A percentile compares a stretch with the other conserved stretches of the same genome.
These are phyloP conservation scores for Pseudomyrmex sp. DNA, from an alignment of 1,140 invertebrate genomes.

Conservation along the genomic window DNA sequence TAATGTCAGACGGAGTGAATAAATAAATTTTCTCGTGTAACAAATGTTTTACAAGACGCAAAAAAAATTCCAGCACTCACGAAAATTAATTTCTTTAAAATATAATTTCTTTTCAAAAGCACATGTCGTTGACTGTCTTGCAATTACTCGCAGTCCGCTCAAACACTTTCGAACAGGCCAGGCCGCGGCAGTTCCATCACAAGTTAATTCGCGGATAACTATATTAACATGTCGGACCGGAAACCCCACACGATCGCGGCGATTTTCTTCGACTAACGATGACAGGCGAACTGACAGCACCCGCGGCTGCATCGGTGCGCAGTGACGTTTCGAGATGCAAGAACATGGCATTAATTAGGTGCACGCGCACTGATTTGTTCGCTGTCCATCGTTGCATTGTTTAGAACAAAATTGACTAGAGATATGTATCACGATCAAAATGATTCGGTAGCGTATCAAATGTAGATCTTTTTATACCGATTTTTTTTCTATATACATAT, in stretches of 20 bases:
- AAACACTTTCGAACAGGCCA: conserved; percentile 19
- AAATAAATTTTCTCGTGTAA: no score
- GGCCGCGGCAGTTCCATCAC: not conserved
- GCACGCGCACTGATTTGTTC: conserved; percentile 22
- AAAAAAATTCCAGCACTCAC: no score
- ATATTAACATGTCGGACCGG: conserved; percentile 42
- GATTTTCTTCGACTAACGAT: conserved; percentile 60
- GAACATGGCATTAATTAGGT: conserved; percentile 60
- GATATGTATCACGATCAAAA: not conserved
- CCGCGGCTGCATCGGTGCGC: conserved; percentile 43
- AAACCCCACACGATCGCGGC: conserved; percentile 35
- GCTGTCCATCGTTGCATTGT: conserved; percentile 45
- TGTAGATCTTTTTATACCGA: not conserved
- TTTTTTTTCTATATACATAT: not conserved
- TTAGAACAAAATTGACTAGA: conserved; percentile 16
- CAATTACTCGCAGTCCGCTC: not conserved
- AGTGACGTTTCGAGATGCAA: conserved; percentile 58
- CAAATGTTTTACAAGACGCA: no score
- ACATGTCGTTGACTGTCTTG: not conserved
- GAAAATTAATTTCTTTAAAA: no score
- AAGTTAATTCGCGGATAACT: conserved; percentile 35
- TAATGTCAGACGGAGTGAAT: no score
- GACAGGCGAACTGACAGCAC: conserved; percentile 58
- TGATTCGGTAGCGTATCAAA: not conserved
- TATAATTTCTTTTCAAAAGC: no score